These are phyloP conservation scores for Musca vetustissima DNA, from an alignment of 1,140 invertebrate species.

Conservation along the genomic window DNA sequence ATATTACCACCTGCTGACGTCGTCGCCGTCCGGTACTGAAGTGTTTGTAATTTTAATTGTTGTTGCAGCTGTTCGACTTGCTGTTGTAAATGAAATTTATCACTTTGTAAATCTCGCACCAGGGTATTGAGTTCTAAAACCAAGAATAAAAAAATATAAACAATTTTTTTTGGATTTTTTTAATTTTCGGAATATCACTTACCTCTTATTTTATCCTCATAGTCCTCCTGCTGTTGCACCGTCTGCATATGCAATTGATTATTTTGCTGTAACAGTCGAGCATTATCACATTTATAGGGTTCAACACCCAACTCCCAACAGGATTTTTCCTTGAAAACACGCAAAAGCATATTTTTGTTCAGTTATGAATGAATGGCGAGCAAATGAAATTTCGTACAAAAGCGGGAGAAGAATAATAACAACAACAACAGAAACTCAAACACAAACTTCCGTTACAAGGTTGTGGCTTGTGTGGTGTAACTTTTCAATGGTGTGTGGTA, in stretches of 20 bases:
- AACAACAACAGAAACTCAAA: not conserved
- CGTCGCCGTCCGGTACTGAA: no score
- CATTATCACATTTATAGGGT: constrained; percentile 70
- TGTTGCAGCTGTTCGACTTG: constrained; percentile 44
- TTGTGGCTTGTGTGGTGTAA: not conserved
- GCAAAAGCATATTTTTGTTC: constrained; percentile 14
- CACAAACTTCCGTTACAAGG: not conserved
- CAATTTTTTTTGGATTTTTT: no score
- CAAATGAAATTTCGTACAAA: constrained; percentile 19
- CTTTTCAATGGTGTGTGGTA: not conserved
- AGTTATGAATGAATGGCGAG: not conserved
- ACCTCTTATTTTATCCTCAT: constrained; percentile 45
- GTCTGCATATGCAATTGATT: constrained; percentile 70
- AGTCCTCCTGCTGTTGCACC: constrained; percentile 63
- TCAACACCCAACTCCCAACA: constrained; percentile 61
- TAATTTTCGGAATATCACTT: constrained; percentile 23
- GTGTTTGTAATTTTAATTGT: constrained; percentile 43
- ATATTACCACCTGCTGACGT: constrained; percentile 9
- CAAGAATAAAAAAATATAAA: not conserved
- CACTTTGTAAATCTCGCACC: constrained; percentile 43
- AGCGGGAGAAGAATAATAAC: no score
- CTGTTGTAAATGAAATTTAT: constrained; percentile 45
- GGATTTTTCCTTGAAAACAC: constrained; percentile 57
- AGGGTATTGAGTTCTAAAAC: constrained; percentile 36
- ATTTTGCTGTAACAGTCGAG: constrained; percentile 63